A percentile compares a stretch with the other conserved stretches of the same genome.
phyloP scores from a whole-genome alignment of 2,113 vertebrate species.

The Nerophis ophidion region DNA sequence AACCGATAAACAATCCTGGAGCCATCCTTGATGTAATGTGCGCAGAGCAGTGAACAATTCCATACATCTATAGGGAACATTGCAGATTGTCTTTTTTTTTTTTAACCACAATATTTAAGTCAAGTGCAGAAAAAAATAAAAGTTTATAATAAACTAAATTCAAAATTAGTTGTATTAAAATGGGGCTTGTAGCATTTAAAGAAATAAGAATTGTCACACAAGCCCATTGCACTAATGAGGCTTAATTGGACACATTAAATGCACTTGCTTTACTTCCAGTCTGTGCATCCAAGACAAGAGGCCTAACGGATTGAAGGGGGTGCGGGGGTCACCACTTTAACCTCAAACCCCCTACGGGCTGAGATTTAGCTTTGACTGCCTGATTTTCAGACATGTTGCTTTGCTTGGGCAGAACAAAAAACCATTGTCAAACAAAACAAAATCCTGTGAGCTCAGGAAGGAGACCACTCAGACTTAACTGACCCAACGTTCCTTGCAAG shows the following conservation, averaged over 20 bases:
- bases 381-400: conserved; percentile 3
- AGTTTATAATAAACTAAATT: no score
- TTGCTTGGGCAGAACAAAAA: conserved; percentile 35
- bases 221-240: conserved; percentile 31
- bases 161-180: neutral
- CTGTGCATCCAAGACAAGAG: conserved; percentile 29
- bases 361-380: conserved; percentile 35
- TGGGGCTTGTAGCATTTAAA: no score
- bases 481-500: neutral
- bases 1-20: no score
- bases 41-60: no score
- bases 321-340: conserved; percentile 22
- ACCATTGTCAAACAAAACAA: conserved; percentile 7
- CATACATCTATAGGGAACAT: no score
- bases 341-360: conserved; percentile 12
- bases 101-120: no score
- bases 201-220: neutral
- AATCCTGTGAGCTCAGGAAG: neutral
- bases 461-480: no score
- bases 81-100: no score
- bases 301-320: conserved; percentile 8
- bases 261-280: conserved; percentile 31
- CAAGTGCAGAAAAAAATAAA: no score
- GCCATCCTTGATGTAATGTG: no score
- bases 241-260: conserved; percentile 44